phyloP scores from a whole-genome alignment of 2,888 invertebrate species.

The Eupithecia subfuscata region DNA sequence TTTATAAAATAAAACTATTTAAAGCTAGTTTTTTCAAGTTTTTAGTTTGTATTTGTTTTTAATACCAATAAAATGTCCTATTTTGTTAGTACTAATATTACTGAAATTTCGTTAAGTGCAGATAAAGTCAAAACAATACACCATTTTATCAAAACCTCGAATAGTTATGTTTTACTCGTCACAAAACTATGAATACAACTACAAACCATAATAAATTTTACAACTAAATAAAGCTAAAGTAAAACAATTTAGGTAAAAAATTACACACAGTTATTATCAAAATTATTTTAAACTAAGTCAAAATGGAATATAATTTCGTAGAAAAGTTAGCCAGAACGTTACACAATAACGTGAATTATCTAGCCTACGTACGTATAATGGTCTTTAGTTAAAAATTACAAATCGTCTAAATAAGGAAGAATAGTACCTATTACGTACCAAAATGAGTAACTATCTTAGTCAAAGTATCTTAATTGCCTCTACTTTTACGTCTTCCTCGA shows the following conservation, averaged over 20 bases:
- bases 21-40: background rate
- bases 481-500: background rate
- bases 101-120: background rate
- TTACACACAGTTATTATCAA: slow-evolving; percentile 20
- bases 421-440: background rate
- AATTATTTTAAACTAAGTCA: slow-evolving; percentile 14
- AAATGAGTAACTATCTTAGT: no score
- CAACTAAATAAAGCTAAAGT: slow-evolving; percentile 20
- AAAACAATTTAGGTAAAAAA: slow-evolving; percentile 17
- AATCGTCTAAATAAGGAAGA: background rate
- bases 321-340: slow-evolving; percentile 3
- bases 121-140: background rate
- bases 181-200: slow-evolving; percentile 8
- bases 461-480: background rate
- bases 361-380: background rate
- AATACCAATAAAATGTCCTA: background rate
- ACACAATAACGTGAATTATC: background rate
- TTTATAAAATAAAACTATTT: background rate
- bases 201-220: slow-evolving; percentile 20
- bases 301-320: background rate
- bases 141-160: slow-evolving; percentile 19
- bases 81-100: background rate
- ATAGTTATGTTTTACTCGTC: slow-evolving; percentile 6
- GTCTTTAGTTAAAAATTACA: background rate
- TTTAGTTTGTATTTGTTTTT: background rate